Evolutionary conservation across 2,113 vertebrate genomes (phyloP), one percentile per base, ranked within the genome.

Genomic region (Hippolais icterina): DNA sequence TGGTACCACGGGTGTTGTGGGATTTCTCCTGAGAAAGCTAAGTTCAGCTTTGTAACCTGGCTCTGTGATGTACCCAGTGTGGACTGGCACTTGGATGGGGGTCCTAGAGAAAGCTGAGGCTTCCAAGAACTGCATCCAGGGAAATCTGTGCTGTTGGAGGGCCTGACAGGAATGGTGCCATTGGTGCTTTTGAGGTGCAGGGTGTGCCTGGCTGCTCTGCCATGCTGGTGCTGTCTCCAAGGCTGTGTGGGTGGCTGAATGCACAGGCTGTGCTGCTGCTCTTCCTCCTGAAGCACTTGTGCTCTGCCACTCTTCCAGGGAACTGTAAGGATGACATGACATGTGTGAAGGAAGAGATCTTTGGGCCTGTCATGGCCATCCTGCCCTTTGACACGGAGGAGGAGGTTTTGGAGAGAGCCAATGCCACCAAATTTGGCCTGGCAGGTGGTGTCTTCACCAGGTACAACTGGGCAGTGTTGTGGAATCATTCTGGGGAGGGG

Each of bases 331-430:
- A 99, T 37, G 98, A 99, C 77, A 99, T 99, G 99, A 99, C 98
- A 0, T 99, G 99, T 70, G 99, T 99, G 88, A 99, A 98, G 92
- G 99, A 99, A 94, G 99, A 99, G 97, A 99, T 99, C 83, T 99
- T 99, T 29, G 99, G 99, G 12, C 99, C 99, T 2, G 99, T 99
- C 39, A 99, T 99, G 99, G 99, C 99, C 2, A 98, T 99, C 79
- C 93, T 99, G 91, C 95, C 98, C 1, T 99, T 99, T 90, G 98
- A 99, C 97, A 99, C 98, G 0, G 99, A 99, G 94, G 98, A 99
- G 2, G 99, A 99, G 87, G 99, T 98, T 65, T 63, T 99, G 65
- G 78, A 97, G 86, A 98, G 99, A 94, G 99, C 99, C 87, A 99
- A 99, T 42, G 77, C 98, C 86, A 99, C 99, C 56, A 98, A 98